Evolutionary conservation across 2,797 vertebrate species (phyloP), one percentile per base, ranked within the genome.

Genomic region (Falco concolor): DNA sequence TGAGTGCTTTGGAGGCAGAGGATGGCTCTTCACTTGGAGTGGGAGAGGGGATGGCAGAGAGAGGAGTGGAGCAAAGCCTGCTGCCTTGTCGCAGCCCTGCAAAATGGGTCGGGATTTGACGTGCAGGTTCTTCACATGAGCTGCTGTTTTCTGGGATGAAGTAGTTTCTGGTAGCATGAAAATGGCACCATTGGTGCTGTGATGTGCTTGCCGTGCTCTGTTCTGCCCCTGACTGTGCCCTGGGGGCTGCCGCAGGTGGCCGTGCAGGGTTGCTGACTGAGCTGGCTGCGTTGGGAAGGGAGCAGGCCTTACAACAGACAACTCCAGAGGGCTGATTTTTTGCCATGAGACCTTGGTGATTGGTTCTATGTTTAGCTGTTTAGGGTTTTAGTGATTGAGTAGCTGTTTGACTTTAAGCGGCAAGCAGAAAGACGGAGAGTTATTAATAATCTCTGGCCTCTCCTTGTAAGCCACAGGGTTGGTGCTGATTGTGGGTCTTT

Each of bases 1-100:
- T 75, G 95, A 95, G 91, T 74, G 79, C 47, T 92, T 65, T 65
- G 79, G 84, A 96, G 70, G 54, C 61, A 68, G 90, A 80, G 72
- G 60, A 74, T 85, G 87, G 79, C 87, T 91, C 63, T 95, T 87
- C 72, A 94, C 42, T 18, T 85, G 84, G 78, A 92, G 84, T 52
- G 49, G 73, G 44, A 53, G 34, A 40, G 42, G 42, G 69, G 59
- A 30, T 38, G 75, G 60, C 78, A 86, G 86, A 20, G 69, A 64
- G 65, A n/a, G 77, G 42, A 69, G 73, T 4, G 3, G 84, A 54
- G 76, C 18, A 10, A 32, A 81, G 32, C n/a, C 49, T 72, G 54
- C 30, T 76, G 56, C 67, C 38, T 56, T 3, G 0, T n/a, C 56
- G 75, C 82, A 80, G 76, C 69, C 25, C 59, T 50, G 78, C 30